These are phyloP conservation scores for Amazona guildingii DNA, from an alignment of 2,113 vertebrate species.

Conservation along the genomic window DNA sequence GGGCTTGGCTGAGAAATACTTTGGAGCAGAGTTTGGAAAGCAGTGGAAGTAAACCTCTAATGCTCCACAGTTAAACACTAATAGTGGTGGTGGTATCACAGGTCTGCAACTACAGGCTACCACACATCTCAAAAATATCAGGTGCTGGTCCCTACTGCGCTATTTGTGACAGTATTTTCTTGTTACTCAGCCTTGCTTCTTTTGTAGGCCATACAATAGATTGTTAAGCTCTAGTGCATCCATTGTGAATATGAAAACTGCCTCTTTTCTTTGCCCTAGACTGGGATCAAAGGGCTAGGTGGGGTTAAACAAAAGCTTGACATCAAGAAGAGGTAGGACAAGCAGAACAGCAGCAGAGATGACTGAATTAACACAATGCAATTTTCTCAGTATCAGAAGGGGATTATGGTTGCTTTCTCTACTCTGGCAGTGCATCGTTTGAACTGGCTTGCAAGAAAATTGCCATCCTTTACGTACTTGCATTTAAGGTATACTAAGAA, in stretches of 20 bases:
- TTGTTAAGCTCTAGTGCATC: background rate
- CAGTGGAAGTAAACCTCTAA: background rate
- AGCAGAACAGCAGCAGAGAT: background rate
- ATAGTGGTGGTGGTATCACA: background rate
- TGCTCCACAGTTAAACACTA: background rate
- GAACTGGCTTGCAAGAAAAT: background rate
- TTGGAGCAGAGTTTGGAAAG: background rate
- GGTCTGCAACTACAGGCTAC: background rate
- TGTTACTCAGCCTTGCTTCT: background rate
- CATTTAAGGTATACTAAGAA: background rate
- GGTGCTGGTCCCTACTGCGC: background rate
- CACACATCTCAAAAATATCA: background rate
- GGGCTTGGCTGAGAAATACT: background rate
- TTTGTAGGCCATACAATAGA: background rate
- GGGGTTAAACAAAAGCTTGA: background rate
- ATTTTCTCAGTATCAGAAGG: background rate
- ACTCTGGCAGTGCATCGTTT: background rate
- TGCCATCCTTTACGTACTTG: background rate
- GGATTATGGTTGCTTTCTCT: background rate
- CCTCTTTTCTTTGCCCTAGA: background rate
- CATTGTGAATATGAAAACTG: background rate
- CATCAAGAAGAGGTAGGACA: background rate
- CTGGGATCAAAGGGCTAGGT: background rate
- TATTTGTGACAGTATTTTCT: background rate
- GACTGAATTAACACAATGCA: background rate